These are phyloP conservation scores for Anseranas semipalmata DNA, from an alignment of 2,113 vertebrate species.

Conservation along the genomic window DNA sequence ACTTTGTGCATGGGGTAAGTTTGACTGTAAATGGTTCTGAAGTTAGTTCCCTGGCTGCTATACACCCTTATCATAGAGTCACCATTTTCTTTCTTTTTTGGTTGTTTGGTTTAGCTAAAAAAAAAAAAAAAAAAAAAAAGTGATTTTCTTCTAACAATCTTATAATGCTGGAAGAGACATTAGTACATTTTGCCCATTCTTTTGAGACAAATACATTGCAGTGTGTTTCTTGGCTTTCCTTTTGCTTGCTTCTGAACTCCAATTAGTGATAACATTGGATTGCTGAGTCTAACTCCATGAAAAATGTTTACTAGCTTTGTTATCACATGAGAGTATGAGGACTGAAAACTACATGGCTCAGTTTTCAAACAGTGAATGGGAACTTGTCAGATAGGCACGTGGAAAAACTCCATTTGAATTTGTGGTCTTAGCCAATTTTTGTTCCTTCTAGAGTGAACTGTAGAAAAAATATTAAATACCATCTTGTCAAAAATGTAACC, in stretches of 20 bases:
- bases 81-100: neutral
- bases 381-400: neutral
- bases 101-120: neutral
- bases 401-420: slow-evolving; percentile 44
- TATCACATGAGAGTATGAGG: neutral
- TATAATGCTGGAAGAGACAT: neutral
- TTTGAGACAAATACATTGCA: neutral
- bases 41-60: neutral
- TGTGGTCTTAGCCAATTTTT: neutral
- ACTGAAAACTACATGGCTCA: neutral
- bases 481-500: slow-evolving; percentile 42
- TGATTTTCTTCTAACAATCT: neutral
- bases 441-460: neutral
- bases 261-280: neutral
- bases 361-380: neutral
- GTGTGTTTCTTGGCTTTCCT: neutral
- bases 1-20: neutral
- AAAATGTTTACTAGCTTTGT: neutral
- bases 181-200: neutral
- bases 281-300: neutral
- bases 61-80: neutral
- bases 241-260: neutral
- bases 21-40: slow-evolving; percentile 30
- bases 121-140: too few species aligned
- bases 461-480: slow-evolving; percentile 31